Base-by-base conservation (phyloP, 2,797 vertebrate species). In the Sarcoramphus papa region DNA sequence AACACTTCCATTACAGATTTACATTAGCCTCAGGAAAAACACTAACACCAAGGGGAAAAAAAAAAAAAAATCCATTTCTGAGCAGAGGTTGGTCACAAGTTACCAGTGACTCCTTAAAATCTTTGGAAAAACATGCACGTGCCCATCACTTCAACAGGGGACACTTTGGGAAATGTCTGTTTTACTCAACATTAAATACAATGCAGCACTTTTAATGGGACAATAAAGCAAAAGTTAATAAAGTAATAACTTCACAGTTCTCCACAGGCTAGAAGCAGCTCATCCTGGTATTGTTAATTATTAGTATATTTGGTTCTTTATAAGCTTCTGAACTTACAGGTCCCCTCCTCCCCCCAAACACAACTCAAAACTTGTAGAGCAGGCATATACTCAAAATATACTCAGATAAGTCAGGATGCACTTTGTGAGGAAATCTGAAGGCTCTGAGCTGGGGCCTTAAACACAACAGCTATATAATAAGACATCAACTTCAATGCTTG, bases 81-180 rank as follows among this genome's bases (percentile, higher is more conserved):
- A 73, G 68, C 53, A 80, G 75, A 83, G 18, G 40, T 10, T 75
- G 10, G 4, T 45, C 54, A 83, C 31, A 57, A 73, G 35, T 43
- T 90, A 56, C 35, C 24, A 63, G 6, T 5, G 18, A 51, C 37
- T 60, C 87, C 56, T 59, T n/a, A 35, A 72, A 70, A 74, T 30
- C 41, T 73, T 41, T 40, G 65, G 27, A 43, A 77, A 74, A 51
- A 22, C 20, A 31, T 0, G 3, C 37, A 21, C 1, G 9, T 10
- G 24, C 14, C 14, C 2, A 0, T 16, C 14, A 20, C 45, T 67
- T 35, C 47, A 83, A 11, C 0, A 0, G 11, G 28, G 14, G 10
- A 53, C 8, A 33, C 33, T 16, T 51, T 33, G 17, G 30, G 43
- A 87, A 50, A 67, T 5, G 22, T 59, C 43, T 35, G 28, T 6